Percentiles rank a stretch among this genome's conserved stretches.
Evolutionary conservation across 2,888 invertebrate genomes (phyloP).

Genomic region (Melolontha melolontha): DNA sequence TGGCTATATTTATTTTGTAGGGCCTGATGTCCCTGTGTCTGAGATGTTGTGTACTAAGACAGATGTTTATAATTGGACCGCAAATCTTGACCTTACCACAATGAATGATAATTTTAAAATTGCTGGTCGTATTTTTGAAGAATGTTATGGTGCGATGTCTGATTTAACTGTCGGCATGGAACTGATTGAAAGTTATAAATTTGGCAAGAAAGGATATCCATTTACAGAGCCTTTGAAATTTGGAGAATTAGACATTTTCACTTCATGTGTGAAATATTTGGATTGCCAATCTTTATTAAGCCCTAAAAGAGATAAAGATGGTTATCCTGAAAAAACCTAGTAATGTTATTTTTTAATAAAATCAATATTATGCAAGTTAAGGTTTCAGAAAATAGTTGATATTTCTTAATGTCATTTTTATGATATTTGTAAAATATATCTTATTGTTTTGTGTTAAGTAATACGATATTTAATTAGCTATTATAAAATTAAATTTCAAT

Average conservation of each 20-base stretch:
- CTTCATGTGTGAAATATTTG: conserved; percentile 20
- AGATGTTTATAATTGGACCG: conserved; percentile 26
- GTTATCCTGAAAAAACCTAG: conserved; percentile 17
- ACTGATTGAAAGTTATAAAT: conserved; percentile 21
- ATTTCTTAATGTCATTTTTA: too few relatives aligned
- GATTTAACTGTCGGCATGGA: conserved; percentile 32
- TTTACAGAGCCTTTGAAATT: conserved; percentile 33
- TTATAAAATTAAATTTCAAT: too few relatives aligned
- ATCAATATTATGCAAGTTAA: too few relatives aligned
- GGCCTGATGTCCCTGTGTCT: conserved; percentile 8
- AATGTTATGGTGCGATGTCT: conserved; percentile 29
- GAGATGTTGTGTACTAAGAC: conserved; percentile 17
- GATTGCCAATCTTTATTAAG: conserved; percentile 6
- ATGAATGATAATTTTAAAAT: conserved; percentile 15
- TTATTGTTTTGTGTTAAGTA: too few relatives aligned
- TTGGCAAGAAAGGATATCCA: conserved; percentile 22
- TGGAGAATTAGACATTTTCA: conserved; percentile 18
- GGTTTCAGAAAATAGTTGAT: too few relatives aligned
- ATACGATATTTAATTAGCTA: too few relatives aligned
- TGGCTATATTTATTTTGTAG: conserved; percentile 36
- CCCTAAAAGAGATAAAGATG: conserved; percentile 13
- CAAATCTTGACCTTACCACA: conserved; percentile 14
- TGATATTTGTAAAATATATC: too few relatives aligned
- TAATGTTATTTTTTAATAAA: background rate
- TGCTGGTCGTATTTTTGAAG: conserved; percentile 28